Base-by-base conservation (phyloP, 2,888 invertebrate species). In the Megalurothrips usitatus region DNA sequence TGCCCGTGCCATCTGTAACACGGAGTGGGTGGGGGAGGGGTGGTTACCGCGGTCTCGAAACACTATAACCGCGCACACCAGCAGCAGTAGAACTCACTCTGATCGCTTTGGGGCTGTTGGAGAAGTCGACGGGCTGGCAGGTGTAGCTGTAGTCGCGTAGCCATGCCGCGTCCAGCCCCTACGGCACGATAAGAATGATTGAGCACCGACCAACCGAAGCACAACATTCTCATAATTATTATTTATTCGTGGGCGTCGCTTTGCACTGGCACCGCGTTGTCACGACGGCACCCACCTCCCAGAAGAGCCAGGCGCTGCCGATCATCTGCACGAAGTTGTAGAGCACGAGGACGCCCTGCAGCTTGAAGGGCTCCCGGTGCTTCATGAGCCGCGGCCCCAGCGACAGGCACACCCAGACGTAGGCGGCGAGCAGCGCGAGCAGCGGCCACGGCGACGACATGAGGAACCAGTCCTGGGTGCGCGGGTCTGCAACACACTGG, bases 81-180 rank as follows among this genome's bases (percentile, higher is more conserved):
- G 6, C 34, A 43, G 34, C 34, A 43, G 3, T 43, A 4, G 9
- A 26, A 26, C 68, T 75, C 80, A 96, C 96, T 88, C 82, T 81
- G 17, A 81, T 17, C 14, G 82, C 80, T 8, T 81, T 79, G 4
- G 83, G 83, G 43, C 78, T 81, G 78, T 79, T 79, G n/a, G 83
- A 82, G 79, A 79, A 82, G 75, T 82, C 83, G 1, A 83, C 82
- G 0, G 82, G 83, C 48, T 83, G 82, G 81, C 83, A 83, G 8
- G 79, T 63, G 17, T 68, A 81, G 79, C 81, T 79, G 68, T 83
- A 82, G 52, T 82, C 81, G 17, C 80, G 48, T 48, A 81, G 43
- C 83, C 83, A 83, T 23, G 82, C 83, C n/a, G 89, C 92, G 83
- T 91, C 91, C 80, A 94, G 89, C 63, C 80, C 49, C 79, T 75